phyloP scores from a whole-genome alignment of 2,888 invertebrate species.

The Podotricha telesiphe region DNA sequence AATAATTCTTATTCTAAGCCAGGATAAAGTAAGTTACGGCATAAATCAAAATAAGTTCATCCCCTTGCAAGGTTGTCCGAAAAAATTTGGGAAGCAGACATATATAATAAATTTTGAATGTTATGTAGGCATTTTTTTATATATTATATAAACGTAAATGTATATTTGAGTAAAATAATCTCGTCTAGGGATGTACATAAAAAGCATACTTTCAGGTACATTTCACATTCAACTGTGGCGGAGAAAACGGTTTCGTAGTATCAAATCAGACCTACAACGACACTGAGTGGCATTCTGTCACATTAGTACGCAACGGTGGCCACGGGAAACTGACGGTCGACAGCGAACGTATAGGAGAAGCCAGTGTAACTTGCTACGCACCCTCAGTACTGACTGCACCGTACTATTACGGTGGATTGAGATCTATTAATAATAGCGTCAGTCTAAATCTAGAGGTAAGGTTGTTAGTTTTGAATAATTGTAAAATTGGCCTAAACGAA shows the following conservation, averaged over 20 bases:
- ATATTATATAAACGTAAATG: too few relatives aligned
- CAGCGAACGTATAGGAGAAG: constrained; percentile 80
- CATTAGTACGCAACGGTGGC: constrained; percentile 85
- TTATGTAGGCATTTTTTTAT: too few relatives aligned
- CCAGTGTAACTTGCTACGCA: constrained; percentile 70
- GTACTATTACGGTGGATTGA: constrained; percentile 92
- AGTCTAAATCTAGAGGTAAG: constrained; percentile 58
- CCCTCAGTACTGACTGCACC: constrained; percentile 87
- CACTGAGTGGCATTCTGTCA: constrained; percentile 90
- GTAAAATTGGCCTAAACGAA: too few relatives aligned
- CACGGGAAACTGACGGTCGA: constrained; percentile 88
- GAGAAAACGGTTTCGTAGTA: constrained; percentile 83
- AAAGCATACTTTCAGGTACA: constrained; percentile 77
- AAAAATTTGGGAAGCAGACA: too few relatives aligned
- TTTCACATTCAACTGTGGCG: constrained; percentile 89
- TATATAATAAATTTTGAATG: too few relatives aligned
- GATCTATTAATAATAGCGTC: constrained; percentile 64
- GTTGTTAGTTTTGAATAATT: constrained; percentile 10
- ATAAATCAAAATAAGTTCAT: too few relatives aligned
- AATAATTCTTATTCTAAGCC: too few relatives aligned
- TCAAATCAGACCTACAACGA: constrained; percentile 86
- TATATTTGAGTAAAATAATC: too few relatives aligned
- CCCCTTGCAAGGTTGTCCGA: too few relatives aligned
- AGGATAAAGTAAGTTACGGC: too few relatives aligned
- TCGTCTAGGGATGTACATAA: too few relatives aligned